phyloP scores from a whole-genome alignment of 2,797 vertebrate genomes.

The Hozukius guyotensis region DNA sequence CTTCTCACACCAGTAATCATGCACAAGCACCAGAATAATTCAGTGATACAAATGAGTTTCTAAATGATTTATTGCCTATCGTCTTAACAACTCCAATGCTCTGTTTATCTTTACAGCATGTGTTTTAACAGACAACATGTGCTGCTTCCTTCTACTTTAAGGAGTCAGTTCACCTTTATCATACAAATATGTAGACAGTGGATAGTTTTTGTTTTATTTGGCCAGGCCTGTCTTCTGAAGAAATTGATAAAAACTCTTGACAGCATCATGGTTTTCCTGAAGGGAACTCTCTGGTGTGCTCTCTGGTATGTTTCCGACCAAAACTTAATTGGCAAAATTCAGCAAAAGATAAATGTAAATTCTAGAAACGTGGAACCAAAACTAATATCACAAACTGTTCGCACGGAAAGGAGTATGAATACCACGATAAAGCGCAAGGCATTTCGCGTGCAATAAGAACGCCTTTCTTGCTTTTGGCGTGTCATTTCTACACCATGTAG shows the following conservation, averaged over 20 bases:
- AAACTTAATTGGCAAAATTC: not conserved
- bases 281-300: not conserved
- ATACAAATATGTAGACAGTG: not conserved
- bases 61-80: not conserved
- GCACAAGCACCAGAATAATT: constrained; percentile 7
- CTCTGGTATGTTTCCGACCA: not conserved
- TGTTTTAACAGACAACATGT: not conserved
- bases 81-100: not conserved
- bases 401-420: no score
- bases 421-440: no score
- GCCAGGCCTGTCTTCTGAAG: not conserved
- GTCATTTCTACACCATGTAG: no score
- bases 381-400: no score
- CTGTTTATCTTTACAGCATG: not conserved
- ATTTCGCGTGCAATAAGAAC: no score
- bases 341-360: not conserved
- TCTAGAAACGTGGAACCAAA: not conserved
- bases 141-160: not conserved
- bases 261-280: not conserved
- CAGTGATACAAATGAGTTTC: not conserved
- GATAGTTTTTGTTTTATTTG: not conserved
- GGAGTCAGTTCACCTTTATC: not conserved
- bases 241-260: not conserved
- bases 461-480: no score
- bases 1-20: not conserved